Conservation (phyloP, 2,888 invertebrate species). For the Dusona sp. region DNA sequence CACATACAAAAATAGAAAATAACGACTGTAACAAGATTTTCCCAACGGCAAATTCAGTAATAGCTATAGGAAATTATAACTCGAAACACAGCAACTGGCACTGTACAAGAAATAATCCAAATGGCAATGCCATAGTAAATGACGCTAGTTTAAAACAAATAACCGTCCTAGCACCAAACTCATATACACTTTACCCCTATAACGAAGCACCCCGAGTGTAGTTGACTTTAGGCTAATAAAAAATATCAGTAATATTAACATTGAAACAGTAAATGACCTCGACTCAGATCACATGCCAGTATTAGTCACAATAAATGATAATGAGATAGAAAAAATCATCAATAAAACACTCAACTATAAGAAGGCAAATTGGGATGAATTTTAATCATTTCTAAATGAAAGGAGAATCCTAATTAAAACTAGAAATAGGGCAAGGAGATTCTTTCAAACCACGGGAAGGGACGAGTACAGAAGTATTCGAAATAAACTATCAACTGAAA, state of each 20-base stretch:
- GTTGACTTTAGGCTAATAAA: neutral
- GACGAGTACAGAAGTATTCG: neutral
- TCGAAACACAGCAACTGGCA: conserved; percentile 38
- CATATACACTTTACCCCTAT: conserved; percentile 8
- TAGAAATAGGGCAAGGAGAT: neutral
- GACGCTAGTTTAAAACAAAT: conserved; percentile 1
- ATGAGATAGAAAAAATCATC: neutral
- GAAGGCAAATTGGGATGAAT: neutral
- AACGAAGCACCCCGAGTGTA: neutral
- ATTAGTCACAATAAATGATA: neutral
- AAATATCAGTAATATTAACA: neutral
- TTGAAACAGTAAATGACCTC: neutral
- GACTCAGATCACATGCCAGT: neutral
- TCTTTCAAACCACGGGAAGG: neutral
- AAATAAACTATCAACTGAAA: neutral
- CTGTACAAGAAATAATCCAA: neutral
- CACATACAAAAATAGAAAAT: conserved; percentile 60
- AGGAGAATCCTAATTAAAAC: neutral
- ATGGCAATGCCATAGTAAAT: conserved; percentile 29
- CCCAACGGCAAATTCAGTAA: conserved; percentile 13
- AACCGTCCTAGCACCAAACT: conserved; percentile 24
- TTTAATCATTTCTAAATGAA: neutral
- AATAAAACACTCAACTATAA: neutral
- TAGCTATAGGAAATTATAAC: conserved; percentile 42
- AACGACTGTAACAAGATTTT: conserved; percentile 28